Evolutionary conservation across 64 coral and sea anemone species (phyloP), one percentile per base, ranked within the genome.

Genomic region (Montipora sp.): DNA sequence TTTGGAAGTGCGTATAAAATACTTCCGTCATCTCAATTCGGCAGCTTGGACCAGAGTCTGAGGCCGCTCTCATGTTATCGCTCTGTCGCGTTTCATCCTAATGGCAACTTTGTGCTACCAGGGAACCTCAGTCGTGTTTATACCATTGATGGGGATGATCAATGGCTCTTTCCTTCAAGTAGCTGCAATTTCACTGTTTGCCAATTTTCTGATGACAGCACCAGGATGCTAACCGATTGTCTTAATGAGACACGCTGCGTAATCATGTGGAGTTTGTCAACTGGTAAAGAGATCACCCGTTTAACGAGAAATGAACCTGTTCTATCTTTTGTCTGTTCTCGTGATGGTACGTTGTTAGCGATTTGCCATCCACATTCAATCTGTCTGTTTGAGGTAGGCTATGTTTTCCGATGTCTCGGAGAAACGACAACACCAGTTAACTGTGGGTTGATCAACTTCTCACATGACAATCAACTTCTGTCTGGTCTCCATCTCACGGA

Each of bases 321-420:
- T 67, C 7, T 83, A 19, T 66, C 80, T 19, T 83, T 83, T 67
- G 80, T 58, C 5, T 83, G 57, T 55, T 83, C 80, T 83, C 59
- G 55, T 13, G 58, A 48, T 67, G 36, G 5, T n/a, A 66, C 24
- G 5, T 16, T 67, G 59, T 5, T 83, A n/a, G 80, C 80, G 12
- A n/a, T 83, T 83, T 83, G 57, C 8, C 12, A 83, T 14, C 14
- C 4, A 13, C 22, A 58, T 24, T 47, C 24, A 7, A 18, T 83
- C 7, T 18, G 58, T 68, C 65, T 83, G 58, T 13, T 63, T 83
- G 80, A 83, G 18, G 59, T 43, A 15, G 16, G 16, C 24, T 5
- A 16, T 67, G 27, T 2, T 59, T 83, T 46, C 14, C 5, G 51
- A 55, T 7, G 6, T 55, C 51, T 55, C 5, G 24, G 57, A 67